Percentiles rank a stretch among this genome's conserved stretches.
Evolutionary conservation across 1,140 invertebrate genomes (phyloP).

Genomic region (Eurytemora carolleeae): DNA sequence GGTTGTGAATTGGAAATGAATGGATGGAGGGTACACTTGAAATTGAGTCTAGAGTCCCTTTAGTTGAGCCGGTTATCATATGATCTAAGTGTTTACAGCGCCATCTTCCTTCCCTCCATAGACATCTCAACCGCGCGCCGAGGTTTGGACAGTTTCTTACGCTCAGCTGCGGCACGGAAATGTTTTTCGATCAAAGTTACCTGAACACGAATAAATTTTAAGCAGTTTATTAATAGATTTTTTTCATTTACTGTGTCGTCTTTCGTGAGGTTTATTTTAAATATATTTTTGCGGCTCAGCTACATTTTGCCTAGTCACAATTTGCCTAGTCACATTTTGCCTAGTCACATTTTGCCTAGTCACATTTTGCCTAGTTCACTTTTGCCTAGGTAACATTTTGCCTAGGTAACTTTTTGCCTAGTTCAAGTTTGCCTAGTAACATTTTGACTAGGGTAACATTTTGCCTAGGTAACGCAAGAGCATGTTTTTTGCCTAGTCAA

Average conservation of each 20-base stretch:
- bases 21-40: too few relatives aligned
- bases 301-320: too few relatives aligned
- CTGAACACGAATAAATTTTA: constrained; percentile 33
- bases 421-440: constrained; percentile 14
- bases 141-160: constrained; percentile 51
- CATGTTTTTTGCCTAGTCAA: too few relatives aligned
- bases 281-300: not conserved
- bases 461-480: too few relatives aligned
- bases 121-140: constrained; percentile 73
- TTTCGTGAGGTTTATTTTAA: constrained; percentile 1
- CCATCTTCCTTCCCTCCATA: constrained; percentile 87
- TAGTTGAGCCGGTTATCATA: too few relatives aligned
- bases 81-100: constrained; percentile 47
- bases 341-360: too few relatives aligned
- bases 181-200: constrained; percentile 73
- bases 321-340: too few relatives aligned
- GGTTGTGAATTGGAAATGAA: too few relatives aligned
- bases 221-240: constrained; percentile 39
- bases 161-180: constrained; percentile 67
- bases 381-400: too few relatives aligned
- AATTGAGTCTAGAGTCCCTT: too few relatives aligned
- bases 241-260: constrained; percentile 4
- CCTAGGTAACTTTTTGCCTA: too few relatives aligned
- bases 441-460: constrained; percentile 8
- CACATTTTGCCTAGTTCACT: too few relatives aligned